Percentiles rank a stretch among this genome's conserved stretches.
These are phyloP conservation scores for Margarornis squamiger DNA, from an alignment of 2,797 vertebrate species.

Conservation along the genomic window DNA sequence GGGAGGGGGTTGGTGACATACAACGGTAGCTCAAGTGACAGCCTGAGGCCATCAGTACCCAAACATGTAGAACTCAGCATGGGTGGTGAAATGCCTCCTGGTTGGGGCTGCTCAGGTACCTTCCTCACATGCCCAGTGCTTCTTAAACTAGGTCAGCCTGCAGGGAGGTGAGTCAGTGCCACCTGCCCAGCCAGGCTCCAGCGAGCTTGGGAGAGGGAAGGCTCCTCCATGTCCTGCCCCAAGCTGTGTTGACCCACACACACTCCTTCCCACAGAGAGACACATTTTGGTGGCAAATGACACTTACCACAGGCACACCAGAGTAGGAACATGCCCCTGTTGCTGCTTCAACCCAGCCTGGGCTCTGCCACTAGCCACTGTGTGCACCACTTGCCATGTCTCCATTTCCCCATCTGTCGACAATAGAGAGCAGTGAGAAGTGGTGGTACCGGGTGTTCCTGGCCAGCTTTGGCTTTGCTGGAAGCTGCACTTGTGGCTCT, in stretches of 20 bases:
- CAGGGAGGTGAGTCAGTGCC: neutral
- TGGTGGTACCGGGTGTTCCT: fast-evolving
- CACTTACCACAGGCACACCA: neutral
- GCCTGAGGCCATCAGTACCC: neutral
- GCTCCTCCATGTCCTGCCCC: neutral
- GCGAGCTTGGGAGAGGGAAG: fast-evolving
- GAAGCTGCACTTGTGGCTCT: neutral
- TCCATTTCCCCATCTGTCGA: neutral
- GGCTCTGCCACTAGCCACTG: neutral
- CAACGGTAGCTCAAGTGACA: neutral
- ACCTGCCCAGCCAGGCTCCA: fast-evolving
- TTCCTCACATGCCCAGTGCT: neutral
- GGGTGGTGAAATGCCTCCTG: neutral
- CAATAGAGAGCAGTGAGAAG: neutral
- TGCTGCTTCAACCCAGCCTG: fast-evolving
- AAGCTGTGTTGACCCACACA: fast-evolving
- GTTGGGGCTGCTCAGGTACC: neutral
- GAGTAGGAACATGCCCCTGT: fast-evolving
- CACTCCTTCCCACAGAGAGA: neutral
- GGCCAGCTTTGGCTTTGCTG: neutral
- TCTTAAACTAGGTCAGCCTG: neutral
- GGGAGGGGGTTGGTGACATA: neutral
- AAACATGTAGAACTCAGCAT: neutral
- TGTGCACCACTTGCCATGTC: fast-evolving
- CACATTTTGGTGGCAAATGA: fast-evolving